These are phyloP conservation scores for Notodonta ziczac DNA, from an alignment of 2,888 invertebrate genomes.

Conservation along the genomic window DNA sequence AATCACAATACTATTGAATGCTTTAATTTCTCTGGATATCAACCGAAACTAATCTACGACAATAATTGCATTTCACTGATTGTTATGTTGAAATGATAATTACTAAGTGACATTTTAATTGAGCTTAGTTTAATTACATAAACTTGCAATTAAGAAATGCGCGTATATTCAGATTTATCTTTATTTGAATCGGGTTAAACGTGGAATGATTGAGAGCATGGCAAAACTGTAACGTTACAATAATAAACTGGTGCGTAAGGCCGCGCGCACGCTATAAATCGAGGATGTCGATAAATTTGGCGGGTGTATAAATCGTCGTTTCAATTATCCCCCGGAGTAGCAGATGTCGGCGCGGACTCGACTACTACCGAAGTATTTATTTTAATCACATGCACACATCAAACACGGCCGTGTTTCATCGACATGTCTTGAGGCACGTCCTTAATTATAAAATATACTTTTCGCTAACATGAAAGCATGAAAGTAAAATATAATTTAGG, in stretches of 20 bases:
- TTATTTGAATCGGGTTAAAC: conserved; percentile 35
- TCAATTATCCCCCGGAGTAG: conserved; percentile 78
- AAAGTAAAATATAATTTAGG: conserved; percentile 1
- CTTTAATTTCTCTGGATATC: conserved; percentile 40
- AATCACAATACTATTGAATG: conserved; percentile 31
- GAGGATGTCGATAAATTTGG: conserved; percentile 79
- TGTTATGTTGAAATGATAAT: conserved; percentile 50
- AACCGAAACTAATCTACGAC: conserved; percentile 36
- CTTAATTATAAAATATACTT: conserved; percentile 57
- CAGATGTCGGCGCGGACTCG: conserved; percentile 71
- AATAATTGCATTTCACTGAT: conserved; percentile 53
- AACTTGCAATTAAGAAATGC: conserved; percentile 35
- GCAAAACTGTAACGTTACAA: conserved; percentile 52
- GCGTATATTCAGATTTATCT: conserved; percentile 34
- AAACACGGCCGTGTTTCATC: conserved; percentile 60
- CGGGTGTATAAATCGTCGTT: conserved; percentile 80
- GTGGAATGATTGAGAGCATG: conserved; percentile 36
- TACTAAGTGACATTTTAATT: conserved; percentile 52
- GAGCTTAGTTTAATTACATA: conserved; percentile 32
- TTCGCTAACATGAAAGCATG: conserved; percentile 6
- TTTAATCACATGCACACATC: conserved; percentile 75
- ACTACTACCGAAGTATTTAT: conserved; percentile 76
- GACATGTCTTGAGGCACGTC: conserved; percentile 56
- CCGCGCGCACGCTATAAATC: conserved; percentile 66
- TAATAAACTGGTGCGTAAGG: conserved; percentile 50